Evolutionary conservation across 35 echinoderm and acorn worm species (phyloP), one percentile per base, ranked within the genome.

Genomic region (Chiridota heheva): DNA sequence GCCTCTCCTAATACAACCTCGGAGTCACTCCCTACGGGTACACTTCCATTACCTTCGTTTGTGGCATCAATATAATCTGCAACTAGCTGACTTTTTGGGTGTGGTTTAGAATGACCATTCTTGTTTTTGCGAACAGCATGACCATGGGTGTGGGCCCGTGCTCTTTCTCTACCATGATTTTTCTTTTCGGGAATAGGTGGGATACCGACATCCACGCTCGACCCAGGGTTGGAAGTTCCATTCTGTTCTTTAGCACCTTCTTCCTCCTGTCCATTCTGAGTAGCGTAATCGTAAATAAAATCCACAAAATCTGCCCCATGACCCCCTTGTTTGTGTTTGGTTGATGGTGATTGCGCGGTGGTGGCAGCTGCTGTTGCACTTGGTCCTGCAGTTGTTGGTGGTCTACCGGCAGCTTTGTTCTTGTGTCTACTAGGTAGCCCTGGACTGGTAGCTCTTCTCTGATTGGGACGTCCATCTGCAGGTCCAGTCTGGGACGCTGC

Each of bases 281-380:
- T 92, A 35, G 90, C 90, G 62, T 93, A 88, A 60, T 93, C 85
- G 73, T 93, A 93, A 43, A 93, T 88, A 60, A 93, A 88, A 71
- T 93, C 90, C 40, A 93, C 85, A 80, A 93, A 93, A 44, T 93
- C 90, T 5, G 75, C 7, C 62, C 3, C 2, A 4, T n/a, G 22
- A 1, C 26, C 75, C 20, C 36, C 30, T 13, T 53, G 48, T 22
- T 53, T 85, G 66, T 30, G 51, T 8, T 46, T 60, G 13, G 68
- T 42, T 27, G n/a, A 27, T 7, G 67, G 40, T 29, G 85, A 44
- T 35, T 78, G 79, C 40, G 76, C 42, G 5, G 70, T 43, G 5
- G 73, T 86, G 3, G 78, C 69, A 20, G 76, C 73, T 26, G 65
- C 69, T n/a, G 58, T 85, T n/a, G 42, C 36, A 2, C 69, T 31